Evolutionary conservation across 2,888 invertebrate species (phyloP), one percentile per base, ranked within the genome.

Genomic region (Scrobipalpa costella): DNA sequence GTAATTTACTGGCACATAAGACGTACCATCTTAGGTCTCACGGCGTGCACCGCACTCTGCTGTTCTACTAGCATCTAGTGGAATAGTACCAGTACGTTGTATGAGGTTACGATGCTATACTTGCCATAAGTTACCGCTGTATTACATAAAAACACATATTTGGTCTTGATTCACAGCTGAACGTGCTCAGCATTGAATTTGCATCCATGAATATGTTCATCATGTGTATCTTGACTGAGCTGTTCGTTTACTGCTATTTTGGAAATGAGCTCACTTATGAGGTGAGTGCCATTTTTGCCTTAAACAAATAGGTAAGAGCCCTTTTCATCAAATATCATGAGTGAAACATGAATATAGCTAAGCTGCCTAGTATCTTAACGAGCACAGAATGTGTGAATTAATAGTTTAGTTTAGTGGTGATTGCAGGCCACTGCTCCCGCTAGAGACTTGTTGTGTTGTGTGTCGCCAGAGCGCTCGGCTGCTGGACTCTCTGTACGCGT

Each of bases 161-260:
- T 44, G 2, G 27, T 27, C 5, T 27, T 27, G 27, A 5, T 27
- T 27, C 27, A 27, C 61, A 66, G 64, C 55, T 66, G 55, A 59
- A 40, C 61, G 63, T 58, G 50, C 52, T 52, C 21, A 90, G 86
- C 71, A 72, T 90, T 52, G 90, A 92, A 75, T 92, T 93, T 65
- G 83, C 89, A 1, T 92, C 93, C 9, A 91, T 92, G 86, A 76
- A 84, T 0, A 78, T 92, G 13, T 93, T 93, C 77, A 89, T 92
- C 64, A 74, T 76, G 57, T 93, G 93, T 73, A 93, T 93, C 74
- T 78, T 93, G 17, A 83, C 90, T 8, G 92, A 93, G 77, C 79
- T 93, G 69, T 91, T 92, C 68, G 78, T 93, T 1, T 93, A 92
- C 75, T 93, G 93, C 75, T 93, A 90, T 81, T 92, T 87, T 70